Evolutionary conservation across 2,888 invertebrate genomes (phyloP).

Genomic region (Hirtodrosophila histrioides): DNA sequence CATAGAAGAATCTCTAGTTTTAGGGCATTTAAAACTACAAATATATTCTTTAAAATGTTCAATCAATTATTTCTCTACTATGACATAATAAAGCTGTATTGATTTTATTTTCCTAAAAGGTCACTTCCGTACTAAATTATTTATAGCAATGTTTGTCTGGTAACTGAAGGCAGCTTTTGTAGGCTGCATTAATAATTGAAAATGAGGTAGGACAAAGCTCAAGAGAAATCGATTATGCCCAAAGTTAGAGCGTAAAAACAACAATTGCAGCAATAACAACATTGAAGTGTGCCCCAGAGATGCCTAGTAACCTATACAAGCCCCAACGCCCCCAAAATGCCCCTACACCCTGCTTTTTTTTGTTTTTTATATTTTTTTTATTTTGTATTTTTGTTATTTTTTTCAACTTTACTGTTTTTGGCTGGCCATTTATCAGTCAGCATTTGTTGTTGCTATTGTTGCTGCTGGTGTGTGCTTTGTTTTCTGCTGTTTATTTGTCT

Average conservation of each 20-base stretch:
- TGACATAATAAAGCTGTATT: no score
- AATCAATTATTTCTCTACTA: no score
- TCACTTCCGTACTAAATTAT: no score
- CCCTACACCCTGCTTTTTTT: neutral
- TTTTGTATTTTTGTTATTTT: slow-evolving; percentile 20
- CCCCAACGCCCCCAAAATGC: neutral
- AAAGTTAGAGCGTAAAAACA: slow-evolving; percentile 31
- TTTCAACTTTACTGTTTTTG: slow-evolving; percentile 36
- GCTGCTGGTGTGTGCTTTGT: slow-evolving; percentile 31
- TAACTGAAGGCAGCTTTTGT: no score
- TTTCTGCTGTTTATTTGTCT: slow-evolving; percentile 46
- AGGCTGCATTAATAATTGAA: slow-evolving; percentile 10
- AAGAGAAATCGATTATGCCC: slow-evolving; percentile 42
- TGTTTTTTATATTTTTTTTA: slow-evolving; percentile 1
- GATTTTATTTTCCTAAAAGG: no score
- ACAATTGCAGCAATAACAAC: slow-evolving; percentile 47
- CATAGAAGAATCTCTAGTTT: no score
- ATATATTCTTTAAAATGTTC: no score
- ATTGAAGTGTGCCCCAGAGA: slow-evolving; percentile 51
- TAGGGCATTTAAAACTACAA: no score
- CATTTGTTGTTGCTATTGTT: slow-evolving; percentile 39
- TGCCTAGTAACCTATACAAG: slow-evolving; percentile 25
- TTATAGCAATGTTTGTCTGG: no score
- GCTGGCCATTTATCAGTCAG: slow-evolving; percentile 69
- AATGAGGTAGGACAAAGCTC: slow-evolving; percentile 27